Conservation (phyloP, 2,113 vertebrate species). For the Aplodontia rufa region DNA sequence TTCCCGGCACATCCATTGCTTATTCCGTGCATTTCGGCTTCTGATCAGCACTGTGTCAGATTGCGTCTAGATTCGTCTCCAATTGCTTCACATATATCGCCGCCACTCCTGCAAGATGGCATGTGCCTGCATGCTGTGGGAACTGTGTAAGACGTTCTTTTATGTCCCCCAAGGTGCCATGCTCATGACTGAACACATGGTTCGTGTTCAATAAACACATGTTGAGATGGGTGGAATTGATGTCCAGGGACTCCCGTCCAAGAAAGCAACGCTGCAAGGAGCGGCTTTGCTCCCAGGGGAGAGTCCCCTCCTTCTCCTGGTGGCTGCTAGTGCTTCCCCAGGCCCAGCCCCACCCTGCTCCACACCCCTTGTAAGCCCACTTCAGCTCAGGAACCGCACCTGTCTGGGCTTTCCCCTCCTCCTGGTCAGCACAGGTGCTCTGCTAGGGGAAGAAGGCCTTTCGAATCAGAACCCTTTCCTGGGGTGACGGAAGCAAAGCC, state of each 20-base stretch:
- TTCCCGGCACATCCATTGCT: background rate
- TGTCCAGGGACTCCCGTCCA: constrained; percentile 18
- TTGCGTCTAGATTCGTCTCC: background rate
- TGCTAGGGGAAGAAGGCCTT: background rate
- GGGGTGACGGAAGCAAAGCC: too few species aligned
- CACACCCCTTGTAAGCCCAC: too few species aligned
- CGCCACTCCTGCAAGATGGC: background rate
- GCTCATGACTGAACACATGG: constrained; percentile 52
- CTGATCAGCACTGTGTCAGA: background rate
- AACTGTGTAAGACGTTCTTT: background rate
- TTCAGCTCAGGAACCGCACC: background rate
- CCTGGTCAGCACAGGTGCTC: background rate
- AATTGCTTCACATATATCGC: background rate
- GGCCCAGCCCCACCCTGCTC: background rate
- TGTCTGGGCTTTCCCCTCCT: background rate
- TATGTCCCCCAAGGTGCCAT: background rate
- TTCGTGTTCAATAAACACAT: constrained; percentile 44
- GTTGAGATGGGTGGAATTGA: constrained; percentile 46
- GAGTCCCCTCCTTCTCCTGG: background rate
- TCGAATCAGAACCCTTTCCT: background rate
- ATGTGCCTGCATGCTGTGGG: background rate
- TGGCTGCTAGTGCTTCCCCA: background rate
- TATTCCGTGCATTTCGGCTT: background rate
- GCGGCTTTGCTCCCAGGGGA: background rate
- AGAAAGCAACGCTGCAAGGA: background rate